Evolutionary conservation across 2,888 invertebrate species (phyloP).

Genomic region (Lepidochitona cinerea): DNA sequence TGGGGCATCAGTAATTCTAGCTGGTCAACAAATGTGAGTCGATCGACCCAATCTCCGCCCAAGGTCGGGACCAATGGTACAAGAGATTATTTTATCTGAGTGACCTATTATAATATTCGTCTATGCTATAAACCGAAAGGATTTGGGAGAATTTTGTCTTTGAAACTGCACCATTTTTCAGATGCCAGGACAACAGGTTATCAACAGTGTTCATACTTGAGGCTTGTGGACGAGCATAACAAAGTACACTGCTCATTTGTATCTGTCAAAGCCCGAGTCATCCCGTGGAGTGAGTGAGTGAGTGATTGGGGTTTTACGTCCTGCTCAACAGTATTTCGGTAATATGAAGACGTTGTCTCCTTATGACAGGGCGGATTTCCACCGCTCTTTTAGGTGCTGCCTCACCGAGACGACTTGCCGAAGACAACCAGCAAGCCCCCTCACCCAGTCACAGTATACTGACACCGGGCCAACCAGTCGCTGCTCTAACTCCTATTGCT

Average conservation of each 20-base stretch:
- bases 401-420: too few relatives aligned
- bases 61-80: background rate
- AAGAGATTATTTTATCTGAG: background rate
- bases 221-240: background rate
- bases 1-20: conserved; percentile 8
- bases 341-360: too few relatives aligned
- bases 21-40: conserved; percentile 12
- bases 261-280: background rate
- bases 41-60: background rate
- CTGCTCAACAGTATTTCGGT: too few relatives aligned
- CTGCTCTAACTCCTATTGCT: too few relatives aligned
- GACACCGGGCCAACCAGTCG: too few relatives aligned
- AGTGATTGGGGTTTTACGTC: too few relatives aligned
- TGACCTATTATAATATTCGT: background rate
- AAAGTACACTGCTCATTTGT: background rate
- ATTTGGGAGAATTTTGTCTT: background rate
- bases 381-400: too few relatives aligned
- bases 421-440: too few relatives aligned
- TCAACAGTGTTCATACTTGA: background rate
- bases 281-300: too few relatives aligned
- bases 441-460: too few relatives aligned
- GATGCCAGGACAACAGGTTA: background rate
- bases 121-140: too few relatives aligned
- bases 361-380: too few relatives aligned
- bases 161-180: background rate